These are phyloP conservation scores for Callospermophilus lateralis DNA, from an alignment of 2,113 vertebrate genomes.

Conservation along the genomic window DNA sequence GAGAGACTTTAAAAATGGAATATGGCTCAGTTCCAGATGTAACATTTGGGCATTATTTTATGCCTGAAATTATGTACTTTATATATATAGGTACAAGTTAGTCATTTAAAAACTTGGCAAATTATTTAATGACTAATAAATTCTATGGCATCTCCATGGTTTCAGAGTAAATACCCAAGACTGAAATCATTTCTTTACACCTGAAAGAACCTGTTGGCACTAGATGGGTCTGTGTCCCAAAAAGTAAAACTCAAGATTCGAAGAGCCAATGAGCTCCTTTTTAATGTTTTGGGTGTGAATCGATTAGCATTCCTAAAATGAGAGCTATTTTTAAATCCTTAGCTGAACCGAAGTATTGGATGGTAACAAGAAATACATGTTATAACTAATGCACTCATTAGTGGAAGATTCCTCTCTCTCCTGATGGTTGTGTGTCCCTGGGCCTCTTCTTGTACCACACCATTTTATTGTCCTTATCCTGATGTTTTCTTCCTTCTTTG, in stretches of 20 bases:
- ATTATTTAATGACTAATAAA: slow-evolving; percentile 58
- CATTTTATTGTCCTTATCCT: background rate
- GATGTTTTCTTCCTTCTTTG: background rate
- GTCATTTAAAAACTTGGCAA: background rate
- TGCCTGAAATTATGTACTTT: background rate
- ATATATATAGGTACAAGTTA: background rate
- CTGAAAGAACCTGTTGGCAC: slow-evolving; percentile 61
- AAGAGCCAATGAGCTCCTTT: background rate
- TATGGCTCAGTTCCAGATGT: background rate
- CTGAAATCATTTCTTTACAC: slow-evolving; percentile 49
- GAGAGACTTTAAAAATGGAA: background rate
- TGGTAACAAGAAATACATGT: background rate
- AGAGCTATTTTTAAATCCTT: slow-evolving; percentile 43
- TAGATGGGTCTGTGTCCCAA: background rate
- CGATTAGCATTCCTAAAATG: background rate
- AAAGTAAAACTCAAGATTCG: slow-evolving; percentile 31
- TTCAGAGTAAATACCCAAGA: slow-evolving; percentile 57
- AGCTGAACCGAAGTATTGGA: background rate
- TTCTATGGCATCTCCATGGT: background rate
- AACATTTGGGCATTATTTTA: background rate
- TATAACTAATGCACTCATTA: background rate
- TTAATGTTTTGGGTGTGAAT: background rate
- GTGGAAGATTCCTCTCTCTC: background rate
- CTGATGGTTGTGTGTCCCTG: background rate
- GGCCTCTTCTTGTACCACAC: background rate